Percentiles rank a stretch among this genome's conserved stretches.
Conservation (phyloP, 2,888 invertebrate species). For the Drosophila dives region DNA sequence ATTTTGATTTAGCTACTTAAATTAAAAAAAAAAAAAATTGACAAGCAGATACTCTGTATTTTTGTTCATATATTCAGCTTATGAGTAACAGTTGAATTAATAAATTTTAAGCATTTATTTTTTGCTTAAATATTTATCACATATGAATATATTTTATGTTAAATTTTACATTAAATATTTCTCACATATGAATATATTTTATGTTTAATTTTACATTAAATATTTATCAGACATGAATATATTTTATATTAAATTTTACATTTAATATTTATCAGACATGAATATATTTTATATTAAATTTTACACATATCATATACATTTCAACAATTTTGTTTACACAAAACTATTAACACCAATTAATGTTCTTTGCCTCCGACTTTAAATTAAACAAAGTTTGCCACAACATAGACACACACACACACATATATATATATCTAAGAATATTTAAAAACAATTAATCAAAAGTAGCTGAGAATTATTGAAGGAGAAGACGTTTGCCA, state of each 20-base stretch:
- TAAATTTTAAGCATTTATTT: background rate
- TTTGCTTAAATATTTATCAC: background rate
- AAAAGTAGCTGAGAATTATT: slow-evolving; percentile 8
- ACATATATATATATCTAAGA: slow-evolving; percentile 7
- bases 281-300: too few species aligned
- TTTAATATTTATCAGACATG: too few species aligned
- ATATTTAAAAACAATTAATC: slow-evolving; percentile 19
- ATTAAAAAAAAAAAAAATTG: background rate
- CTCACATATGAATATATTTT: too few species aligned
- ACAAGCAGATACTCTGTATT: background rate
- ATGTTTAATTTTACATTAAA: background rate
- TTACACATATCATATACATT: background rate
- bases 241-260: background rate
- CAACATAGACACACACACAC: background rate
- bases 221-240: background rate
- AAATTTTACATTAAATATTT: background rate
- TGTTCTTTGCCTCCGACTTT: slow-evolving; percentile 50
- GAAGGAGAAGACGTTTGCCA: slow-evolving; percentile 25
- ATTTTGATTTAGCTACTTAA: background rate
- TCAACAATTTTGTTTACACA: background rate
- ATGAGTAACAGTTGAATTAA: background rate
- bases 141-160: background rate
- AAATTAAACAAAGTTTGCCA: slow-evolving; percentile 5
- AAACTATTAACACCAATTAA: background rate
- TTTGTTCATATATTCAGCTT: background rate